Evolutionary conservation across 2,888 invertebrate genomes (phyloP).

Genomic region (Strigamia maritima): DNA sequence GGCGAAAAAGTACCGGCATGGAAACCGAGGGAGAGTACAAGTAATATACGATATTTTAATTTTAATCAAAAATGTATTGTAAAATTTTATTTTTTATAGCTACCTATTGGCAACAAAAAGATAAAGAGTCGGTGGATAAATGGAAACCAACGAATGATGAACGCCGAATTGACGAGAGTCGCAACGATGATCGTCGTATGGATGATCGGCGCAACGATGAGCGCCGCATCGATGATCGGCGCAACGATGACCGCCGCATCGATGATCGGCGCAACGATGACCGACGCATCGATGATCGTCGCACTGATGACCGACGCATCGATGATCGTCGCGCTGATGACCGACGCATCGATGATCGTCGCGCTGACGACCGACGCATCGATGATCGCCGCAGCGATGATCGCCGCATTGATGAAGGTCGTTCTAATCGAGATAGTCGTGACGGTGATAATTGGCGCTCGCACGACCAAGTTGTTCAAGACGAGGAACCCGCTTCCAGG

Average conservation of each 20-base stretch:
- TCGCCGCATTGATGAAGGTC: too few species aligned
- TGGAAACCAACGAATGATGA: slow-evolving; percentile 35
- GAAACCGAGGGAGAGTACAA: background rate
- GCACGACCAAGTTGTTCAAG: too few species aligned
- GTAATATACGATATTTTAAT: too few species aligned
- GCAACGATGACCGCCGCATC: slow-evolving; percentile 41
- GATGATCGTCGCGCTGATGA: background rate
- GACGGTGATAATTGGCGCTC: background rate
- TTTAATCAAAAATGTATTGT: too few species aligned
- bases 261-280: slow-evolving; percentile 38
- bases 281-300: slow-evolving; percentile 37
- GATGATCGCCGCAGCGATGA: too few species aligned
- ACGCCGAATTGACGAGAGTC: slow-evolving; percentile 37
- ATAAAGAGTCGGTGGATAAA: slow-evolving; percentile 22
- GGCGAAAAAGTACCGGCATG: slow-evolving; percentile 13
- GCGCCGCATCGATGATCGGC: background rate
- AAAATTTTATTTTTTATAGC: background rate
- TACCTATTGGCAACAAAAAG: background rate
- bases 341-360: background rate
- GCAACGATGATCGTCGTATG: slow-evolving; percentile 38
- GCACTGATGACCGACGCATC: slow-evolving; percentile 26
- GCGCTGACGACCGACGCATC: too few species aligned
- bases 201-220: slow-evolving; percentile 35
- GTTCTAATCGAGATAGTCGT: background rate
- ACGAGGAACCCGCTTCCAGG: too few species aligned